Conservation (phyloP, 2,888 invertebrate species). For the Acleris holmiana region DNA sequence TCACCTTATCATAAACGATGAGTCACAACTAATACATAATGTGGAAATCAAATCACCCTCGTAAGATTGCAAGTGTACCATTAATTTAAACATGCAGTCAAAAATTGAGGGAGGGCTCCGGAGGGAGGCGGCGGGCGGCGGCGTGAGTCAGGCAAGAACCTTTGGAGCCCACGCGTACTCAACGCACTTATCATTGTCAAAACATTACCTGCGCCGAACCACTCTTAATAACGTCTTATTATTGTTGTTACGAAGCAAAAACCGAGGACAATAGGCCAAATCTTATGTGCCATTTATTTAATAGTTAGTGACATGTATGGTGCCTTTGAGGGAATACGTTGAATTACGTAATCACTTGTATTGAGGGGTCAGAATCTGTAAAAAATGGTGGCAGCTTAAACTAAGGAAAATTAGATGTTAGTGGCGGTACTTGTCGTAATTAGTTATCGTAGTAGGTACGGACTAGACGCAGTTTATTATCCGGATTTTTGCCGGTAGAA, state of each 20-base stretch:
- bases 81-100: constrained; percentile 6
- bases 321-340: not conserved
- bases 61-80: not conserved
- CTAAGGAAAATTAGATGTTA: too few relatives aligned
- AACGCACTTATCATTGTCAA: constrained; percentile 18
- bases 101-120: not conserved
- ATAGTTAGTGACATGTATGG: constrained; percentile 13
- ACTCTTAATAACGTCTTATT: constrained; percentile 25
- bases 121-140: not conserved
- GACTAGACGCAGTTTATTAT: too few relatives aligned
- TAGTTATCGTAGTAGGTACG: too few relatives aligned
- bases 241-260: constrained; percentile 10
- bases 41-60: not conserved
- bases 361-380: too few relatives aligned
- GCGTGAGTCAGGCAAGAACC: constrained; percentile 17
- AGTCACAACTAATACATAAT: not conserved
- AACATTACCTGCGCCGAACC: constrained; percentile 12
- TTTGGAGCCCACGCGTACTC: constrained; percentile 13
- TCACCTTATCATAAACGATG: not conserved
- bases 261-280: constrained; percentile 24
- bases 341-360: too few relatives aligned
- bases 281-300: constrained; percentile 24
- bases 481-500: not conserved
- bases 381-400: too few relatives aligned
- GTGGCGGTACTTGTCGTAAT: too few relatives aligned